Conservation (phyloP, 2,797 vertebrate species). For the Anguilla megastoma region DNA sequence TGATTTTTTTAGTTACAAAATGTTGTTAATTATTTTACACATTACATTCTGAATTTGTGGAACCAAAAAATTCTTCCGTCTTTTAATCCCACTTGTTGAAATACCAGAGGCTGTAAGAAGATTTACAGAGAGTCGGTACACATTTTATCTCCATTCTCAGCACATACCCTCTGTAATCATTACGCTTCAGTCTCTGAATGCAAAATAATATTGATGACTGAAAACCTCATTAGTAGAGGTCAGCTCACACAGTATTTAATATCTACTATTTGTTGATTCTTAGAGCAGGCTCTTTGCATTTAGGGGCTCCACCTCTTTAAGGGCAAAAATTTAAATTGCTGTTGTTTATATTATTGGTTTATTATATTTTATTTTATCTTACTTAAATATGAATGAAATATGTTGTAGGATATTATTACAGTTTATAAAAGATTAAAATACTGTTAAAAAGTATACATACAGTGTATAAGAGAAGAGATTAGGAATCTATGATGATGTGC, state of each 20-base stretch:
- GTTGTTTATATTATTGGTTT: not conserved
- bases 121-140: not conserved
- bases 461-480: not conserved
- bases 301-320: not conserved
- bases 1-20: not conserved
- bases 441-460: not conserved
- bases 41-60: not conserved
- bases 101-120: not conserved
- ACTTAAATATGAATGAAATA: not conserved
- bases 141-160: constrained; percentile 4
- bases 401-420: not conserved
- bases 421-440: not conserved
- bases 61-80: not conserved
- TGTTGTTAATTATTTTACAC: not conserved
- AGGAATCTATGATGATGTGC: not conserved
- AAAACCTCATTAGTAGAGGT: not conserved
- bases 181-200: constrained; percentile 2
- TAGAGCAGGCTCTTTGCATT: not conserved
- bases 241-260: not conserved
- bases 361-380: not conserved
- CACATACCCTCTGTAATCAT: not conserved
- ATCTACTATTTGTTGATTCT: not conserved
- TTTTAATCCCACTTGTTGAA: constrained; percentile 10
- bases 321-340: not conserved
- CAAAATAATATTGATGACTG: not conserved